phyloP scores from a whole-genome alignment of 2,797 vertebrate species.

The Myotis pilosus region DNA sequence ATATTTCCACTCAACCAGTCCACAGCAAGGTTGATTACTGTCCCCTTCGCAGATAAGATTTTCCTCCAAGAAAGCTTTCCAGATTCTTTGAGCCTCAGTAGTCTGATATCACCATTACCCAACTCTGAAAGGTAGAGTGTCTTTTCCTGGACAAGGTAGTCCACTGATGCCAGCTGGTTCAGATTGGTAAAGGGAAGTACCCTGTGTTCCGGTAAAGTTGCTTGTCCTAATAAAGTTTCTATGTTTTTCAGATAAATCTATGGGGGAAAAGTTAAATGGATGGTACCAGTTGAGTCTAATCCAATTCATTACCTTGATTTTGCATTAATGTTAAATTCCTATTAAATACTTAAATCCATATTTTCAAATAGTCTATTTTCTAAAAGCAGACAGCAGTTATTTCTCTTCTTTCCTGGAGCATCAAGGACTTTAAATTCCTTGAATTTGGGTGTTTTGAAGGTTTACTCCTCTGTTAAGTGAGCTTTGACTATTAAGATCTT shows the following conservation, averaged over 20 bases:
- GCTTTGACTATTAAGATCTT: background rate
- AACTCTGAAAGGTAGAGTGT: constrained; percentile 87
- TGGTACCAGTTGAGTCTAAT: background rate
- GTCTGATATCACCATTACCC: constrained; percentile 82
- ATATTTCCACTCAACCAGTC: constrained; percentile 93
- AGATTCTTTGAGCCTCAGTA: constrained; percentile 83
- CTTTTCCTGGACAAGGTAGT: constrained; percentile 83
- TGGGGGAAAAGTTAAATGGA: background rate
- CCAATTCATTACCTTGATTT: background rate
- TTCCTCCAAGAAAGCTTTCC: constrained; percentile 80
- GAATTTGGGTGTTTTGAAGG: background rate
- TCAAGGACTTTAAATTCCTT: background rate
- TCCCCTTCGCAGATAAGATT: constrained; percentile 83
- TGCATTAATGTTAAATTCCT: background rate
- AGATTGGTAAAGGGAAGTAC: constrained; percentile 83
- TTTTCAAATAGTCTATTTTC: background rate
- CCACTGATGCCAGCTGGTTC: constrained; percentile 82
- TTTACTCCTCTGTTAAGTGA: background rate
- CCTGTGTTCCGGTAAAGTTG: constrained; percentile 81
- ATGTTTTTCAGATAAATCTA: constrained; percentile 87
- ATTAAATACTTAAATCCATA: background rate
- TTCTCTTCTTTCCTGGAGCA: background rate
- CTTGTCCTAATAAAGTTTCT: constrained; percentile 69
- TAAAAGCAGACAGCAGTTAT: background rate
- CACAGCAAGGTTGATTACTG: constrained; percentile 85